Evolutionary conservation across 2,113 vertebrate species (phyloP).

Genomic region (Cyphomyrus plagiostoma): DNA sequence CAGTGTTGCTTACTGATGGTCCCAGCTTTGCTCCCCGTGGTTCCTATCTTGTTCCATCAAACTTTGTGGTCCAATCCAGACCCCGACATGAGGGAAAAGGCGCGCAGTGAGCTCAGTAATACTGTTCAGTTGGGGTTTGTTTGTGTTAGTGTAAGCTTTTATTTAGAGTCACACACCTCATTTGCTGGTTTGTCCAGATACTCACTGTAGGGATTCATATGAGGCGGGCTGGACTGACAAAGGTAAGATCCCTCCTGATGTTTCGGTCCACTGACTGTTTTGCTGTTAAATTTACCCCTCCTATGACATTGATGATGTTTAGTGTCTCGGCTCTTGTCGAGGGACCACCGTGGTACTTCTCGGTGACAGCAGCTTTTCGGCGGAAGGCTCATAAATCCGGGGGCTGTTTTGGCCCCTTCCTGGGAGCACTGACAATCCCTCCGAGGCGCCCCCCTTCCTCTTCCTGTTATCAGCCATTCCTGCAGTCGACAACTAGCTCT

Average conservation of each 20-base stretch:
- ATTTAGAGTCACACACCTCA: not conserved
- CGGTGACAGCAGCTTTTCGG: not conserved
- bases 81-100: not conserved
- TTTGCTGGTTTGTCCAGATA: not conserved
- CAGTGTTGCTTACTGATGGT: not conserved
- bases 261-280: not conserved
- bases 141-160: not conserved
- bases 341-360: not conserved
- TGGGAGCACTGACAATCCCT: not conserved
- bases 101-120: not conserved
- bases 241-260: not conserved
- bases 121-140: not conserved
- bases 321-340: not conserved
- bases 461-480: not conserved
- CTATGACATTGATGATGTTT: not conserved
- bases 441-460: not conserved
- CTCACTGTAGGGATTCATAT: not conserved
- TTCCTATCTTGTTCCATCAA: not conserved
- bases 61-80: not conserved
- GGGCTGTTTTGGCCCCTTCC: not conserved
- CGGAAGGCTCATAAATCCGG: not conserved
- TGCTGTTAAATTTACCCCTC: not conserved
- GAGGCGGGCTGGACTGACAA: not conserved
- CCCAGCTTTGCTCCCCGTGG: not conserved
- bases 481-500: not conserved